Evolutionary conservation across 2,797 vertebrate species (phyloP).

Genomic region (Intellagama lesueurii): DNA sequence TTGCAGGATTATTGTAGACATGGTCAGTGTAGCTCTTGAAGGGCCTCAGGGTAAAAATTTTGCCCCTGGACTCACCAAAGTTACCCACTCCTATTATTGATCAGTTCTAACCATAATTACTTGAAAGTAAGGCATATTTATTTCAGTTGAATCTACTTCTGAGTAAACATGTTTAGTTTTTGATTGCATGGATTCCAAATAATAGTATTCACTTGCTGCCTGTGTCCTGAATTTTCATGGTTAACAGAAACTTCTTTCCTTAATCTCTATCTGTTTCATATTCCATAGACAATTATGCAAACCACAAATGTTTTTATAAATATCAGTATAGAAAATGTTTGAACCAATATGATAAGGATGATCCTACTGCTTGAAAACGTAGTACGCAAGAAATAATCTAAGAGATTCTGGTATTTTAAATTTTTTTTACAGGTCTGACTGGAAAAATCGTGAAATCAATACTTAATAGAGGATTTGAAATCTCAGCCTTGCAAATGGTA

Average conservation of each 20-base stretch:
- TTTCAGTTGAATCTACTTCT: neutral
- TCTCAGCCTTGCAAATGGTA: conserved; percentile 96
- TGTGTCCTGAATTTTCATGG: neutral
- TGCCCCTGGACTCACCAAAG: too few species aligned
- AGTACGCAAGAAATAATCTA: neutral
- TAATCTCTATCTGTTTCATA: neutral
- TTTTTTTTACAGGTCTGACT: conserved; percentile 80
- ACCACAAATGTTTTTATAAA: neutral
- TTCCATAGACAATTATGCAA: neutral
- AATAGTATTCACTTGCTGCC: neutral
- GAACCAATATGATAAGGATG: neutral
- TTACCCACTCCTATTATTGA: neutral
- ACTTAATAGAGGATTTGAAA: conserved; percentile 86
- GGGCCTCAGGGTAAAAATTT: too few species aligned
- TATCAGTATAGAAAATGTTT: neutral
- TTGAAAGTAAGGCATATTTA: neutral
- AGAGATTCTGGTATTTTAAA: neutral
- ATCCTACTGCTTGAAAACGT: neutral
- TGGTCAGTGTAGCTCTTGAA: too few species aligned
- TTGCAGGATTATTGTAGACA: too few species aligned
- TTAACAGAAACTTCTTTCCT: neutral
- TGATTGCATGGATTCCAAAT: neutral
- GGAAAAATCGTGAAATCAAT: conserved; percentile 93
- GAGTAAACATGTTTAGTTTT: neutral
- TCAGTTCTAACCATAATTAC: neutral